Evolutionary conservation across 2,888 invertebrate genomes (phyloP).

Genomic region (Altica lythri): DNA sequence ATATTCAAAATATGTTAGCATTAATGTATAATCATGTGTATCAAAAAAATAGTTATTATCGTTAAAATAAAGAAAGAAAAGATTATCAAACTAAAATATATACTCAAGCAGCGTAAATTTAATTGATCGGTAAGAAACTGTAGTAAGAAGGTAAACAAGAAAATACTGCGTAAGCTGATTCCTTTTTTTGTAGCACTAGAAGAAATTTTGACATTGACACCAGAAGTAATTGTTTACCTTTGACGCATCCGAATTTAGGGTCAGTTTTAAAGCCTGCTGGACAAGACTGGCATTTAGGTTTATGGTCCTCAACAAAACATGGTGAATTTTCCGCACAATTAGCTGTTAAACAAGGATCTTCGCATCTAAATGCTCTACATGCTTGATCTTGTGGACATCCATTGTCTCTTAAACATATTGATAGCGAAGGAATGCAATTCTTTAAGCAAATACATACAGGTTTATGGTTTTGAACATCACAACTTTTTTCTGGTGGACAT

Average conservation of each 20-base stretch:
- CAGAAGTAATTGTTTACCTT: slow-evolving; percentile 74
- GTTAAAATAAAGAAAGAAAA: neutral
- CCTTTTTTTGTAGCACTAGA: slow-evolving; percentile 48
- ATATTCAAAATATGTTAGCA: neutral
- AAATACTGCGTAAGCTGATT: slow-evolving; percentile 49
- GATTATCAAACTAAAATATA: neutral
- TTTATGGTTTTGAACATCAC: slow-evolving; percentile 86
- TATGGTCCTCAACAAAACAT: slow-evolving; percentile 93
- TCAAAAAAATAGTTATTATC: neutral
- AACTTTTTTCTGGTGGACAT: slow-evolving; percentile 82
- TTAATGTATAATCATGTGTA: neutral
- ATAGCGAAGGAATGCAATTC: slow-evolving; percentile 83
- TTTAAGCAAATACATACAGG: slow-evolving; percentile 85
- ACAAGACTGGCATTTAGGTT: slow-evolving; percentile 95
- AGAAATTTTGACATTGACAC: slow-evolving; percentile 43
- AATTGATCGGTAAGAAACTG: slow-evolving; percentile 13
- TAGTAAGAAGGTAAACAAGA: slow-evolving; percentile 41
- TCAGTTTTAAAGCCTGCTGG: slow-evolving; percentile 91
- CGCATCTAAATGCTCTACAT: slow-evolving; percentile 86
- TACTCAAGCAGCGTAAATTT: neutral
- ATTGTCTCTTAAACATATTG: slow-evolving; percentile 86
- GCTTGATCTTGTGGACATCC: slow-evolving; percentile 85
- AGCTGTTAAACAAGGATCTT: slow-evolving; percentile 86
- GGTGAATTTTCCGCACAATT: slow-evolving; percentile 85
- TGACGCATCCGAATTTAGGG: slow-evolving; percentile 91